Evolutionary conservation across 2,113 vertebrate species (phyloP), one percentile per base, ranked within the genome.

Genomic region (Puntigrus tetrazona): DNA sequence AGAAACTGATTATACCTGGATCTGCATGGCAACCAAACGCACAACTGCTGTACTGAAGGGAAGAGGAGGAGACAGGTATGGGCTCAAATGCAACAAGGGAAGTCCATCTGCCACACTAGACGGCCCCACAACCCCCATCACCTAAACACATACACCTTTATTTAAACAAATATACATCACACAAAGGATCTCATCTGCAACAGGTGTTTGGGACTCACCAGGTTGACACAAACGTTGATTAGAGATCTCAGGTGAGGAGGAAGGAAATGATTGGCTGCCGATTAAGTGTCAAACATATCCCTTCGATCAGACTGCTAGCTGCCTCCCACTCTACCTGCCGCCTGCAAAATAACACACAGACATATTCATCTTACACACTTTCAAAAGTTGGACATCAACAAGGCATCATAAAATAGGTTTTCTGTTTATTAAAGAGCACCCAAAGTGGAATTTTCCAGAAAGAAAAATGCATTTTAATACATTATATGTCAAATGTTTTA

Each of bases 261-360:
- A 99, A 99, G 89, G 98, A 99, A 94, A 99, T 99, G 95, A 99
- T 97, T 84, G 98, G 97, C 95, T 99, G 98, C 83, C 97, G 96
- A 95, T 99, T 97, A 92, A 99, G 96, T 84, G 98, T 99, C 93
- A 99, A 94, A 94, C 98, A 99, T 94, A 99, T 98, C 90, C 98
- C 98, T 94, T 99, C 97, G 89, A 99, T 99, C 93, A 99, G 96
- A 95, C 93, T 99, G 95, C 98, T 99, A 93, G 98, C 98, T 84
- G 97, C 97, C 93, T 99, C 98, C 98, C 98, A 99, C 94, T 99
- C 98, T 94, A 99, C 98, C 95, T 99, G 98, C 94, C 98, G 96
- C 95, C 98, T 99, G 94, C 95, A 75, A 77, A 43, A 83, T 45
- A 88, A 43, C 63, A 81, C n/a, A 82, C 43, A 29, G 14, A 14